Percentiles rank a stretch among this genome's conserved stretches.
These are phyloP conservation scores for Tetramorium bicarinatum DNA, from an alignment of 2,888 invertebrate genomes.

Conservation along the genomic window DNA sequence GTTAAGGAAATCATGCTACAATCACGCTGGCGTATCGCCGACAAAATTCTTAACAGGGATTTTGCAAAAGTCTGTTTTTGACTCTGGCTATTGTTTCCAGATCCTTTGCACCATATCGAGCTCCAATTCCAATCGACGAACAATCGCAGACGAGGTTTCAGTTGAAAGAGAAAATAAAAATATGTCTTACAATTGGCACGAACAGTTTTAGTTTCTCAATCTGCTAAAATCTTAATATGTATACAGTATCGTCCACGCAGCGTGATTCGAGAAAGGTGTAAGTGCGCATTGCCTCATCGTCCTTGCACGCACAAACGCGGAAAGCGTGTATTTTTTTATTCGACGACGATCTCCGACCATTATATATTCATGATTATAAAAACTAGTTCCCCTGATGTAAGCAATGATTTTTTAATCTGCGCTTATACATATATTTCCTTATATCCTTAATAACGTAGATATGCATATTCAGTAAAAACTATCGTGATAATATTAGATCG, in stretches of 20 bases:
- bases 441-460: too few species aligned
- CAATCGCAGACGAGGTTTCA: neutral
- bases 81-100: neutral
- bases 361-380: slow-evolving; percentile 14
- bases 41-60: neutral
- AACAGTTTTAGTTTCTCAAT: neutral
- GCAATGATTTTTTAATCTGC: neutral
- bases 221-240: neutral
- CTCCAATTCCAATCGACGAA: neutral
- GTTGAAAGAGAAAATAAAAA: neutral
- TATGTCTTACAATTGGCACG: neutral
- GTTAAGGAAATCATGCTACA: neutral
- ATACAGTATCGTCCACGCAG: neutral
- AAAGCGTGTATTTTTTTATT: slow-evolving; percentile 18
- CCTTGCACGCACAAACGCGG: slow-evolving; percentile 29
- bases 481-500: neutral
- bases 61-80: neutral
- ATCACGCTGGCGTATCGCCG: neutral
- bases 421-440: neutral
- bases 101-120: neutral
- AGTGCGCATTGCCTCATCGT: slow-evolving; percentile 13
- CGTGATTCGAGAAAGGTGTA: neutral
- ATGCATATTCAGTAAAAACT: neutral
- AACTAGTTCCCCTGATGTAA: neutral
- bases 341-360: neutral